Evolutionary conservation across 2,113 vertebrate genomes (phyloP).

Genomic region (Oncorhynchus clarkii): DNA sequence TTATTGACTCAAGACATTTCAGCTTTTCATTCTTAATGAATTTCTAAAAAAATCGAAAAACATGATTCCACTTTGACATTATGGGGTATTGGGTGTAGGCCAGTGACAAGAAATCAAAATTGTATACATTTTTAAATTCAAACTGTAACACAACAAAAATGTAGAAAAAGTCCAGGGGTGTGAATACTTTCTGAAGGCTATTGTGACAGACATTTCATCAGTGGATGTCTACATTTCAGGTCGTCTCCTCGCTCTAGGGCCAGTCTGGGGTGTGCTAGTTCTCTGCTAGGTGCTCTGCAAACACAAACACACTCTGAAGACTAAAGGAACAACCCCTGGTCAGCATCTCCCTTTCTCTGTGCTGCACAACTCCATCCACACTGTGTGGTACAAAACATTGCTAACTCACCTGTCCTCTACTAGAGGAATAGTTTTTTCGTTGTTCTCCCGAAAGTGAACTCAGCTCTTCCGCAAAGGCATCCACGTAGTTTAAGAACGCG

Average conservation of each 20-base stretch:
- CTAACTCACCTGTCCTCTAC: not conserved
- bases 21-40: too few relatives aligned
- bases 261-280: slow-evolving; percentile 10
- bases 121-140: too few relatives aligned
- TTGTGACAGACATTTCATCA: not conserved
- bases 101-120: too few relatives aligned
- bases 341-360: not conserved
- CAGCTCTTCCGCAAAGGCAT: not conserved
- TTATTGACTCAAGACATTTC: too few relatives aligned
- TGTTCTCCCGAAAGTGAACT: not conserved
- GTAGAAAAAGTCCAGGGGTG: too few relatives aligned
- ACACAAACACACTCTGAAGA: slow-evolving; percentile 4
- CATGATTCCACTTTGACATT: too few relatives aligned
- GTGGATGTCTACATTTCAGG: not conserved
- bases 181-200: not conserved
- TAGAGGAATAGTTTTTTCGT: not conserved
- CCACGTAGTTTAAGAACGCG: not conserved
- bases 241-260: not conserved
- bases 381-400: not conserved
- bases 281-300: slow-evolving; percentile 9
- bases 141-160: too few relatives aligned
- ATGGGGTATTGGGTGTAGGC: too few relatives aligned
- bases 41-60: too few relatives aligned
- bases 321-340: not conserved
- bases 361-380: not conserved